Conservation (phyloP, 2,888 invertebrate species). For the Abrostola triplasia region DNA sequence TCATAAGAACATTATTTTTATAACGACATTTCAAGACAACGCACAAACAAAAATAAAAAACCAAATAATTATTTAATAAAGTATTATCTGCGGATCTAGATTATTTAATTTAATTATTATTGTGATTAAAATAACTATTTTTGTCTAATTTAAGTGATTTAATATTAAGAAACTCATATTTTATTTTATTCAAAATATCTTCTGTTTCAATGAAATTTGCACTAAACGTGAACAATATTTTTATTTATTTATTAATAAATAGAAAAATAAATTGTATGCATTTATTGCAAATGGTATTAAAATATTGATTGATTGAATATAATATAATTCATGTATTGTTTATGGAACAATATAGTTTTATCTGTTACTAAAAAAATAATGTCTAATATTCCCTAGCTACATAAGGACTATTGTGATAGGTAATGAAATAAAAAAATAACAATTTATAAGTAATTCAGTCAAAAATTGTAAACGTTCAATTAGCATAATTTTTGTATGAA, state of each 20-base stretch:
- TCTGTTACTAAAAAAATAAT: slow-evolving; percentile 13
- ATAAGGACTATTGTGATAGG: slow-evolving; percentile 50
- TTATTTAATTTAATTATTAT: slow-evolving; percentile 44
- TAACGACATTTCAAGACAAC: slow-evolving; percentile 18
- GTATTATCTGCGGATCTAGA: slow-evolving; percentile 52
- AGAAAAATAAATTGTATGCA: too few relatives aligned
- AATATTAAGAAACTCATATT: slow-evolving; percentile 21
- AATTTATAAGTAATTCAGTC: slow-evolving; percentile 40
- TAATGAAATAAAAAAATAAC: slow-evolving; percentile 25
- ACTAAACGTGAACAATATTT: too few relatives aligned
- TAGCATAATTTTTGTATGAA: slow-evolving; percentile 64
- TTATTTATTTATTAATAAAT: too few relatives aligned
- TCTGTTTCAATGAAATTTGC: too few relatives aligned
- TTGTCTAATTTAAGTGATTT: slow-evolving; percentile 25
- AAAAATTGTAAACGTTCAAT: slow-evolving; percentile 41
- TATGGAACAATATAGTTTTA: slow-evolving; percentile 15
- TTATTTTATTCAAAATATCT: slow-evolving; percentile 4
- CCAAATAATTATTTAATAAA: slow-evolving; percentile 51
- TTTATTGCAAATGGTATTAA: slow-evolving; percentile 12
- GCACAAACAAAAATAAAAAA: slow-evolving; percentile 49
- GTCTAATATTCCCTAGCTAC: slow-evolving; percentile 41
- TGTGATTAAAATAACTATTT: slow-evolving; percentile 47
- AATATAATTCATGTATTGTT: neutral
- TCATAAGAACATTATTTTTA: slow-evolving; percentile 12
- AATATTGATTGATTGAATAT: slow-evolving; percentile 17